Conservation (phyloP, 2,113 vertebrate genomes). For the Bubo bubo region DNA sequence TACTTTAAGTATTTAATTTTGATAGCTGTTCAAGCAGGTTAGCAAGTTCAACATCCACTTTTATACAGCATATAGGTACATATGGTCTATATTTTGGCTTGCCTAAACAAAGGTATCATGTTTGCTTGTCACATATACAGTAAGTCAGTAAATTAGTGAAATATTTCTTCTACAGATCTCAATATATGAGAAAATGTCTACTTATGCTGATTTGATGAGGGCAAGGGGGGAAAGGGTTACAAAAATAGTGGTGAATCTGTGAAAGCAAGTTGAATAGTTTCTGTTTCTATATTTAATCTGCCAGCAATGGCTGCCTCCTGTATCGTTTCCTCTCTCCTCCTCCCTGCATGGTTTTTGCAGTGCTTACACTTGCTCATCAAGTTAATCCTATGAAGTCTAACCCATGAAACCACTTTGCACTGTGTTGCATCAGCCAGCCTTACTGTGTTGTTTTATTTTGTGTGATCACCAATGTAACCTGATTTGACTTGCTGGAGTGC, state of each 20-base stretch:
- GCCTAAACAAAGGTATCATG: too few species aligned
- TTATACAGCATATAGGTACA: too few species aligned
- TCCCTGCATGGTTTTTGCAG: neutral
- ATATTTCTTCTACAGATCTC: too few species aligned
- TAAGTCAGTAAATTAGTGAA: too few species aligned
- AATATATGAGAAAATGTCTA: neutral
- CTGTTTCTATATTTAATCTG: neutral
- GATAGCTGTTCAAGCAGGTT: neutral
- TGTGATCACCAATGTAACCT: neutral
- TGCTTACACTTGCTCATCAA: neutral
- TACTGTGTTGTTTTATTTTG: neutral
- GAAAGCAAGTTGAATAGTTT: neutral
- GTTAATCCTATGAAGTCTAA: neutral
- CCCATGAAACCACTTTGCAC: neutral
- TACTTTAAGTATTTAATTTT: neutral
- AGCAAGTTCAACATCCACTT: neutral
- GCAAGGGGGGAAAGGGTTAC: neutral
- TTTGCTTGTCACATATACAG: neutral
- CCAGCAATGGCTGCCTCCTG: neutral
- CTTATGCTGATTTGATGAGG: neutral
- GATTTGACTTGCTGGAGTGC: neutral
- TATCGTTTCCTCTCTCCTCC: accelerated
- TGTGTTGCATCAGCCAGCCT: neutral
- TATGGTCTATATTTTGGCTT: neutral
- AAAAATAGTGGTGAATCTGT: neutral